Base-by-base conservation (phyloP, 1,140 invertebrate genomes). In the Phortica variegata region DNA sequence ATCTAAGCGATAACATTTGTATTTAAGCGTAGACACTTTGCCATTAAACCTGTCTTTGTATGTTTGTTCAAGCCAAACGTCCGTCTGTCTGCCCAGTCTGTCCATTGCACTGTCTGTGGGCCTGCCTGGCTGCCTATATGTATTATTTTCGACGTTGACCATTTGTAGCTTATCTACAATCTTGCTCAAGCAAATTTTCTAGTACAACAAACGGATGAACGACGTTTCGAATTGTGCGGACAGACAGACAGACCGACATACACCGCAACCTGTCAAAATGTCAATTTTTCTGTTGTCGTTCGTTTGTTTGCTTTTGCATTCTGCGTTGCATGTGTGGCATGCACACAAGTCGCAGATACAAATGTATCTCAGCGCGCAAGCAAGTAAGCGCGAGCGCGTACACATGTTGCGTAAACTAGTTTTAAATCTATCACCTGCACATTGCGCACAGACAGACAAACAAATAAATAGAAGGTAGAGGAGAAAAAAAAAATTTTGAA, bases 341-440 rank as follows among this genome's bases (percentile, higher is more conserved):
- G 63, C 63, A 68, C 5, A n/a, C n/a, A n/a, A n/a, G n/a, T n/a
- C n/a, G n/a, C n/a, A 66, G 65, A 58, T 66, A 48, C 56, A 55
- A 54, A 59, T 62, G 60, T 60, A 26, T 26, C 23, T 26, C n/a
- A n/a, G n/a, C n/a, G n/a, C n/a, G n/a, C n/a, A n/a, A n/a, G n/a
- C n/a, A n/a, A n/a, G n/a, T n/a, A n/a, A n/a, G n/a, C n/a, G n/a
- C n/a, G n/a, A n/a, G n/a, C n/a, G n/a, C n/a, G n/a, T n/a, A n/a
- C 63, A 68, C 63, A 68, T 68, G 63, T 68, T 68, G 63, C 63
- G 63, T 68, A 68, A 68, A 68, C 63, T 68, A 68, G 63, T 68
- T 68, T 34, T n/a, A n/a, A n/a, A n/a, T n/a, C n/a, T n/a, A n/a
- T n/a, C n/a, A n/a, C n/a, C n/a, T n/a, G n/a, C n/a, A n/a, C n/a